Conservation (phyloP, 2,888 invertebrate genomes). For the Parnassius glacialis region DNA sequence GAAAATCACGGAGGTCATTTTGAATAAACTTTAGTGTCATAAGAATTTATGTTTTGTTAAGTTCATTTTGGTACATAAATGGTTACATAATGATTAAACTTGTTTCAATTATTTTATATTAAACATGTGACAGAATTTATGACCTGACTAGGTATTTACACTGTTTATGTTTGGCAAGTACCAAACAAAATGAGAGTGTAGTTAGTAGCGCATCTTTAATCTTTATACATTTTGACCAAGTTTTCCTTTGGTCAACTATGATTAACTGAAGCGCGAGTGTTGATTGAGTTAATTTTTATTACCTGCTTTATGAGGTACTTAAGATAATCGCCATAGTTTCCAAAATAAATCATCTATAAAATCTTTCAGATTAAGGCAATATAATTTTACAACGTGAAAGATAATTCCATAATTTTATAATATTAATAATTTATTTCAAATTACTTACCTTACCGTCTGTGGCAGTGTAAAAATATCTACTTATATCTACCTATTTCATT, state of each 20-base stretch:
- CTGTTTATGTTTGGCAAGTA: conserved; percentile 54
- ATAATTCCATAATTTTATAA: background rate
- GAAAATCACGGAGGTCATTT: too few species aligned
- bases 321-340: background rate
- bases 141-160: too few species aligned
- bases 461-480: too few species aligned
- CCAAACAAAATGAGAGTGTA: conserved; percentile 39
- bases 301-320: background rate
- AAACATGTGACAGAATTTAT: too few species aligned
- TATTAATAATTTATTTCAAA: background rate
- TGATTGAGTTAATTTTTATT: background rate
- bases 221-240: conserved; percentile 33
- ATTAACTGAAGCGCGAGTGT: conserved; percentile 1
- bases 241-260: background rate
- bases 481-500: too few species aligned
- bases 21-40: too few species aligned
- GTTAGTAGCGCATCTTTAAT: conserved; percentile 40
- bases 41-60: too few species aligned
- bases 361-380: background rate
- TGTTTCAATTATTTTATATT: too few species aligned
- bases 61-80: too few species aligned
- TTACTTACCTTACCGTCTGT: too few species aligned
- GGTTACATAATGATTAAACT: too few species aligned
- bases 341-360: background rate
- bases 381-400: background rate